These are phyloP conservation scores for Centropus bengalensis DNA, from an alignment of 2,113 vertebrate species.

Conservation along the genomic window DNA sequence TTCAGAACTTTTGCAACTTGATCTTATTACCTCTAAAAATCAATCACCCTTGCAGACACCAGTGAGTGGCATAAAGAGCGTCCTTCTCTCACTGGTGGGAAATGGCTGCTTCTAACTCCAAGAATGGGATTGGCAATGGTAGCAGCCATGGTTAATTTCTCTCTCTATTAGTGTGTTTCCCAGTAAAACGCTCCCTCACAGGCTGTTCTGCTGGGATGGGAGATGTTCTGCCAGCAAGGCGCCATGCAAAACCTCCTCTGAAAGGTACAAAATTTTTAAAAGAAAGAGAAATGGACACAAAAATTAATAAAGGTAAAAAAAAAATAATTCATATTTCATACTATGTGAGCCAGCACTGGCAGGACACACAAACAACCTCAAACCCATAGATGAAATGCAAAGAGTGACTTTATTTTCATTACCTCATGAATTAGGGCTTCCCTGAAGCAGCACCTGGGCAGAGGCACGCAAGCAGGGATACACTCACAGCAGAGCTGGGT, in stretches of 20 bases:
- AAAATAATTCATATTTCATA: neutral
- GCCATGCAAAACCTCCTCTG: neutral
- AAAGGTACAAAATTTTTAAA: neutral
- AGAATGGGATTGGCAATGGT: accelerated
- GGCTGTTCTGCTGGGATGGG: neutral
- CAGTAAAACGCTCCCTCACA: neutral
- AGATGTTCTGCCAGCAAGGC: too few relatives aligned
- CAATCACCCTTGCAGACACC: accelerated
- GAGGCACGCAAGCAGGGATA: too few relatives aligned
- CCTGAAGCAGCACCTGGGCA: too few relatives aligned
- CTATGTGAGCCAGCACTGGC: too few relatives aligned
- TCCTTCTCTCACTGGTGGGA: neutral
- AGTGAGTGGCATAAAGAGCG: neutral
- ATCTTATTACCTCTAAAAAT: neutral
- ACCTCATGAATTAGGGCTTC: too few relatives aligned
- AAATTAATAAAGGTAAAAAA: neutral
- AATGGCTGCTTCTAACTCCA: accelerated
- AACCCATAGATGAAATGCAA: too few relatives aligned
- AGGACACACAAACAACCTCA: too few relatives aligned
- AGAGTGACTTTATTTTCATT: too few relatives aligned
- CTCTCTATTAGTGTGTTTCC: accelerated
- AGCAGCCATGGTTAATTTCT: neutral
- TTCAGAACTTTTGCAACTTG: accelerated
- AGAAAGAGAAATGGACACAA: neutral
- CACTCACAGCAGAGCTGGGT: too few relatives aligned